A percentile compares a stretch with the other conserved stretches of the same genome.
These are phyloP conservation scores for Lamellibrachia columna DNA, from an alignment of 2,888 invertebrate species.

Conservation along the genomic window DNA sequence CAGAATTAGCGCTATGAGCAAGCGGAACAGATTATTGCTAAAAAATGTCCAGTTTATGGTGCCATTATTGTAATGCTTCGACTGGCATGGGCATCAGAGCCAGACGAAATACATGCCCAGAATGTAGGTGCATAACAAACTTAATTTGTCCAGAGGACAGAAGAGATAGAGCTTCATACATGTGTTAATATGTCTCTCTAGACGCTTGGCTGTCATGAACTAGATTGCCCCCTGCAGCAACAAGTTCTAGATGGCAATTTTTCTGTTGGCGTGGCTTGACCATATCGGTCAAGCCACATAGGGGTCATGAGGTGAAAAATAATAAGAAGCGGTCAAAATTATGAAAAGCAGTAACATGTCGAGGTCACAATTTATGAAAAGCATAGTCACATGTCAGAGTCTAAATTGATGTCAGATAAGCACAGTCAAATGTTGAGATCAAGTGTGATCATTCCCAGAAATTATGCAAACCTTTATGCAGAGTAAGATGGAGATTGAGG, in stretches of 20 bases:
- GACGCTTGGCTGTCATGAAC: not conserved
- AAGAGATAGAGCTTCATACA: not conserved
- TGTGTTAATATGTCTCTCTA: not conserved
- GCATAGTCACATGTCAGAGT: no score
- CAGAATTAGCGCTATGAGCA: not conserved
- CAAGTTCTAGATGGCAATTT: not conserved
- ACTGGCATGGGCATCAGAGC: not conserved
- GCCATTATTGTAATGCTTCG: not conserved
- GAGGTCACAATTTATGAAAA: no score
- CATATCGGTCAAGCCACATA: no score
- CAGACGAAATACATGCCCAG: not conserved
- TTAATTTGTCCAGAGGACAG: not conserved
- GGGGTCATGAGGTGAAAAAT: no score
- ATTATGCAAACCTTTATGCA: no score
- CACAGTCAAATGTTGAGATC: no score
- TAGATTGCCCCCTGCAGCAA: not conserved
- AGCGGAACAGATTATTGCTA: constrained; percentile 11
- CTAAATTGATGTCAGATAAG: no score
- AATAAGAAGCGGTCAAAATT: no score
- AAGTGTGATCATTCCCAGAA: no score
- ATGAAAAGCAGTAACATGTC: no score
- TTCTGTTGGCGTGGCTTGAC: not conserved
- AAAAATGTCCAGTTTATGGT: not conserved
- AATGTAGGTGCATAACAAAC: not conserved
- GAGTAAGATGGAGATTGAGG: no score